Evolutionary conservation across 2,113 vertebrate species (phyloP).

Genomic region (Bubalus kerabau): DNA sequence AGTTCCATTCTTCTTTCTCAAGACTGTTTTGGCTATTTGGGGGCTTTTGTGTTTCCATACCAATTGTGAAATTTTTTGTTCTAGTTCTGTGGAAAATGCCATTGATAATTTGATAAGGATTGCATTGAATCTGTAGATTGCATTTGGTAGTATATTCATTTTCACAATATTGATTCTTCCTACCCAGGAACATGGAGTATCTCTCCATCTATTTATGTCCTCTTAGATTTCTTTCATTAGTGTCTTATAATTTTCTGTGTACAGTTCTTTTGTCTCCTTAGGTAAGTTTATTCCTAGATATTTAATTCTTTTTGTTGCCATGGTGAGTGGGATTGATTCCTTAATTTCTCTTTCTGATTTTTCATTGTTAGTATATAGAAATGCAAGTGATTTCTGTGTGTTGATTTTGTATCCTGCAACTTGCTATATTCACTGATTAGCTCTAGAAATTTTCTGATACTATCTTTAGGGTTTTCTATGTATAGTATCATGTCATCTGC

Average conservation of each 20-base stretch:
- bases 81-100: neutral
- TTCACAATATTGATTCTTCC: neutral
- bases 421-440: neutral
- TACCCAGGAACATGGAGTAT: neutral
- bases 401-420: neutral
- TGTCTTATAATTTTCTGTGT: neutral
- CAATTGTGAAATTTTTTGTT: neutral
- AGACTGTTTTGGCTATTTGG: neutral
- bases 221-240: neutral
- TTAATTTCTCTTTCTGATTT: neutral
- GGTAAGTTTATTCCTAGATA: neutral
- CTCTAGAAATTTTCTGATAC: neutral
- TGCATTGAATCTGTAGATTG: neutral
- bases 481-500: neutral
- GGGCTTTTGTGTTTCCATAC: neutral
- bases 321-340: neutral
- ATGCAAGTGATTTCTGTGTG: neutral
- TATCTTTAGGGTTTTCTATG: neutral
- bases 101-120: neutral
- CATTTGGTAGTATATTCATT: neutral
- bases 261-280: neutral
- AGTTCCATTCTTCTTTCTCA: neutral
- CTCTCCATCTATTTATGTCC: neutral
- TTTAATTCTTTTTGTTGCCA: neutral
- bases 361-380: neutral